Evolutionary conservation across 30 jellyfish, hydroid and myxozoan species (phyloP).

Genomic region (Turritopsis rubra): DNA sequence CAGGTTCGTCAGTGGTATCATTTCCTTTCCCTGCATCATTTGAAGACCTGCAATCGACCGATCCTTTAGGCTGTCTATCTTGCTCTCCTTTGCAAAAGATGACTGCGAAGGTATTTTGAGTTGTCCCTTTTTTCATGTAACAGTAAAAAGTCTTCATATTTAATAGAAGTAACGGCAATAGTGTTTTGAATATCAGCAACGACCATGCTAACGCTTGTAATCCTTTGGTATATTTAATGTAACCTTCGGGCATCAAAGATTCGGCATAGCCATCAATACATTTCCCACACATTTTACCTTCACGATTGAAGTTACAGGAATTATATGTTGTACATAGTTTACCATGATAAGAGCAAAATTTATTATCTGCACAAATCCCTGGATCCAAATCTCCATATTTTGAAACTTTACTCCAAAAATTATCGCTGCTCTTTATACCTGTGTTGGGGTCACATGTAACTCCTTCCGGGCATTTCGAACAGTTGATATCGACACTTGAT

Average conservation of each 20-base stretch:
- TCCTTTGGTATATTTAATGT: background rate
- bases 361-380: background rate
- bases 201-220: background rate
- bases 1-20: background rate
- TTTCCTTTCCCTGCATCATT: background rate
- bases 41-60: too few species aligned
- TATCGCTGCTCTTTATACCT: background rate
- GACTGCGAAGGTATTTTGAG: background rate
- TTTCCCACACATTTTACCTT: background rate
- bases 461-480: background rate
- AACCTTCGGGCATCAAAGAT: background rate
- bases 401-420: background rate
- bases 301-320: background rate
- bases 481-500: background rate
- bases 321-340: background rate
- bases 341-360: background rate
- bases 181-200: background rate
- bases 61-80: background rate
- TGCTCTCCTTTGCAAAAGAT: background rate
- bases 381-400: background rate
- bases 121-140: background rate
- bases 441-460: background rate
- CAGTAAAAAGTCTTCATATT: background rate
- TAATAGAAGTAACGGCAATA: background rate
- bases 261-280: background rate